Conservation (phyloP, 2,797 vertebrate species). For the Pseudochirops cupreus region DNA sequence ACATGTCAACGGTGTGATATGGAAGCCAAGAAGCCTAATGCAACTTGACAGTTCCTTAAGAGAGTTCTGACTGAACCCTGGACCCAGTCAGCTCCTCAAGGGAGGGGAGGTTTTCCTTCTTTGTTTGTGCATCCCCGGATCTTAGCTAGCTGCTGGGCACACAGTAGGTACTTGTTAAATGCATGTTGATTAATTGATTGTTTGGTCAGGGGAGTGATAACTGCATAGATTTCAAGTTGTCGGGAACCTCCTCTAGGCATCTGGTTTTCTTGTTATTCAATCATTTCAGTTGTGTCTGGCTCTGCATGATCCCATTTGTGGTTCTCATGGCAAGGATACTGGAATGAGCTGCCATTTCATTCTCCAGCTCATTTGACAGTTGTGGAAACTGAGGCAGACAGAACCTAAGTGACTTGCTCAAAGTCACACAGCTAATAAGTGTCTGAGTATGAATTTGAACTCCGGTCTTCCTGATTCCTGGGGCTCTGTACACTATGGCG, state of each 20-base stretch:
- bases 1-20: not conserved
- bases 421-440: not conserved
- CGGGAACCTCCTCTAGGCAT: not conserved
- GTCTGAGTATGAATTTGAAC: not conserved
- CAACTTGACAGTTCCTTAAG: not conserved
- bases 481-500: not conserved
- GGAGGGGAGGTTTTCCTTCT: not conserved
- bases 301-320: not conserved
- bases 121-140: not conserved
- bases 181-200: not conserved
- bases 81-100: not conserved
- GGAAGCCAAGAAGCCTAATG: not conserved
- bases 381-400: not conserved
- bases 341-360: not conserved
- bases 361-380: not conserved
- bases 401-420: not conserved
- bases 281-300: not conserved
- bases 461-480: not conserved
- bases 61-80: not conserved
- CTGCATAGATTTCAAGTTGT: fast-evolving
- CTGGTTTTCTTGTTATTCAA: not conserved
- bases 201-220: fast-evolving
- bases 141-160: not conserved
- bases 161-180: not conserved
- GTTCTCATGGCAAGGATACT: not conserved